These are phyloP conservation scores for Helogale parvula DNA, from an alignment of 2,113 vertebrate genomes.

Conservation along the genomic window DNA sequence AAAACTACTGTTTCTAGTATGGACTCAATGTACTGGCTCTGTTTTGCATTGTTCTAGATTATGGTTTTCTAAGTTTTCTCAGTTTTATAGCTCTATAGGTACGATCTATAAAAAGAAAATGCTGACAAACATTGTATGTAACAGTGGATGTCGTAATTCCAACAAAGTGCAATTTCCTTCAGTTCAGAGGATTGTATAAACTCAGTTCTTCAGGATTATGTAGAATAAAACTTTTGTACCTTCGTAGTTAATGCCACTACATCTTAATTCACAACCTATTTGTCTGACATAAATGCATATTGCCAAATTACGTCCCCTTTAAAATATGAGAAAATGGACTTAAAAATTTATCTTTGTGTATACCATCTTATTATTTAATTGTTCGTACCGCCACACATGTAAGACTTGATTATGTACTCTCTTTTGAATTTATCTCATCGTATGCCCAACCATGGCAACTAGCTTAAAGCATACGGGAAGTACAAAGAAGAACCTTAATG, in stretches of 20 bases:
- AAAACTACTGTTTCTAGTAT: background rate
- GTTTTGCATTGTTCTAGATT: constrained; percentile 12
- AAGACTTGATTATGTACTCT: background rate
- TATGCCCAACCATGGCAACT: background rate
- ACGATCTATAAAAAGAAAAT: constrained; percentile 12
- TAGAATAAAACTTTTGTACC: background rate
- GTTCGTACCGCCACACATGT: background rate
- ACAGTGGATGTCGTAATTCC: background rate
- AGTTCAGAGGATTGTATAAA: background rate
- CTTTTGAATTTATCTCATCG: background rate
- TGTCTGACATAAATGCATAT: background rate
- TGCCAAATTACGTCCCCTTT: background rate
- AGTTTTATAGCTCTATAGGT: background rate
- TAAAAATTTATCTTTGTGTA: constrained; percentile 21
- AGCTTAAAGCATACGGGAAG: background rate
- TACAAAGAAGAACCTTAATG: background rate
- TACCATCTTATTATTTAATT: background rate
- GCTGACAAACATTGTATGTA: background rate
- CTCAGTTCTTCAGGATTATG: background rate
- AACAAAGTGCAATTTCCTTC: constrained; percentile 15
- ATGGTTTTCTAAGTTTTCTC: background rate
- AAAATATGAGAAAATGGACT: constrained; percentile 1
- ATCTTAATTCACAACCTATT: background rate
- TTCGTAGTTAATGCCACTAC: background rate
- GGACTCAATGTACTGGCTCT: background rate